Evolutionary conservation across 2,888 invertebrate genomes (phyloP).

Genomic region (Myathropa florea): DNA sequence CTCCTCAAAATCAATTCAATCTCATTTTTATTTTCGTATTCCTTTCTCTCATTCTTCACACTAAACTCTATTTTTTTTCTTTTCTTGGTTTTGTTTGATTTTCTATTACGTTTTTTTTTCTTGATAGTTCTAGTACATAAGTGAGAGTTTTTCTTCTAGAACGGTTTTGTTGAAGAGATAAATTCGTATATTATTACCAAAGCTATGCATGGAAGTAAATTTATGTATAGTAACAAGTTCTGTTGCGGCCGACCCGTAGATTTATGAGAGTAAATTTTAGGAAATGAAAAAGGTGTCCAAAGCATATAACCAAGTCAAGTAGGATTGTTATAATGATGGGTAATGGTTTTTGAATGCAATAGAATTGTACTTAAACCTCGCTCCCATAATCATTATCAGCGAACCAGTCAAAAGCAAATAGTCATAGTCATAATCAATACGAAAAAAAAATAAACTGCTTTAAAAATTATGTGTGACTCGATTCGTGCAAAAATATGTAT

Average conservation of each 20-base stretch:
- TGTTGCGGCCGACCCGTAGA: constrained; percentile 25
- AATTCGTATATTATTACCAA: neutral
- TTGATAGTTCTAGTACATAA: neutral
- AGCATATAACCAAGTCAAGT: neutral
- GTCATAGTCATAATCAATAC: too few relatives aligned
- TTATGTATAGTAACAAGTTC: constrained; percentile 12
- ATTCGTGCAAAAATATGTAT: too few relatives aligned
- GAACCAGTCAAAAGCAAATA: too few relatives aligned
- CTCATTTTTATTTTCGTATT: constrained; percentile 19
- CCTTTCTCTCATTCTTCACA: neutral
- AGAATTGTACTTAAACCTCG: too few relatives aligned
- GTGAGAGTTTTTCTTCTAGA: neutral
- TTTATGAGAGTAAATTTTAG: neutral
- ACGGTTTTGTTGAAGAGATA: neutral
- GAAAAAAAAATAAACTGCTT: too few relatives aligned
- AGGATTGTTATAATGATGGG: neutral
- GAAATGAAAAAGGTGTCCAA: constrained; percentile 7
- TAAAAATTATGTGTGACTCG: too few relatives aligned
- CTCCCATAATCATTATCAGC: too few relatives aligned
- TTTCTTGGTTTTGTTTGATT: neutral
- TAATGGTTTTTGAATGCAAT: too few relatives aligned
- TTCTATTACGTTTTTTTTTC: constrained; percentile 2
- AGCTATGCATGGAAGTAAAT: constrained; percentile 32
- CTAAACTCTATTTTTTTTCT: constrained; percentile 10
- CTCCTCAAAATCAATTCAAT: constrained; percentile 6